Evolutionary conservation across 2,888 invertebrate species (phyloP).

Genomic region (Oscheius myriophilus): DNA sequence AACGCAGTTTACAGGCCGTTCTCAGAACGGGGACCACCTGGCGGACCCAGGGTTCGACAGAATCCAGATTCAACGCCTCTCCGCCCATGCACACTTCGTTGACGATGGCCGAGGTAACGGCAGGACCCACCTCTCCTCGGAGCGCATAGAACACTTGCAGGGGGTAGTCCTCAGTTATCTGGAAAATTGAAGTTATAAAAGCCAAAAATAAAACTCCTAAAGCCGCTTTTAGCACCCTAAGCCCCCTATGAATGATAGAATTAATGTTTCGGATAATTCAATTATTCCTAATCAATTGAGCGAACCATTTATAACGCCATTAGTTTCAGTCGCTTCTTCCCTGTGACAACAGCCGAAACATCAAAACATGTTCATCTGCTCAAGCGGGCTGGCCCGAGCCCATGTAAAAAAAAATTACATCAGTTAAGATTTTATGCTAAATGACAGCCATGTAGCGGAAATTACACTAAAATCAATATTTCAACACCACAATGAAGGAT

Average conservation of each 20-base stretch:
- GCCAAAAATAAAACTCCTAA: too few relatives aligned
- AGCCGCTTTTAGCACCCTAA: not conserved
- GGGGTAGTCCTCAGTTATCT: constrained; percentile 41
- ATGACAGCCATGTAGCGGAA: too few relatives aligned
- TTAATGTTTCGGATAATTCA: not conserved
- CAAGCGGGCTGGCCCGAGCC: too few relatives aligned
- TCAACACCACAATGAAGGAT: too few relatives aligned
- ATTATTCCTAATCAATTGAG: not conserved
- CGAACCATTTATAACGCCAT: too few relatives aligned
- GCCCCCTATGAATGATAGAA: not conserved
- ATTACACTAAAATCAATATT: too few relatives aligned
- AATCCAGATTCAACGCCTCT: not conserved
- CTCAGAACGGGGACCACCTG: constrained; percentile 28
- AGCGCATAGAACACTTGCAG: constrained; percentile 47
- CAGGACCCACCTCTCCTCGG: constrained; percentile 30
- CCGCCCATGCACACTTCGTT: constrained; percentile 1
- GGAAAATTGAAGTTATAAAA: too few relatives aligned
- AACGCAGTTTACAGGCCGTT: constrained; percentile 32
- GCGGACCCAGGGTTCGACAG: constrained; percentile 1
- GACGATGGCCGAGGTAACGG: constrained; percentile 12
- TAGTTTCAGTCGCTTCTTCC: too few relatives aligned
- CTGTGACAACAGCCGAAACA: too few relatives aligned
- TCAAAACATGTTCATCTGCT: too few relatives aligned
- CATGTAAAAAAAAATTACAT: too few relatives aligned
- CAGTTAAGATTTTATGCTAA: too few relatives aligned